phyloP scores from a whole-genome alignment of 2,113 vertebrate species.

The Ciconia stormi region DNA sequence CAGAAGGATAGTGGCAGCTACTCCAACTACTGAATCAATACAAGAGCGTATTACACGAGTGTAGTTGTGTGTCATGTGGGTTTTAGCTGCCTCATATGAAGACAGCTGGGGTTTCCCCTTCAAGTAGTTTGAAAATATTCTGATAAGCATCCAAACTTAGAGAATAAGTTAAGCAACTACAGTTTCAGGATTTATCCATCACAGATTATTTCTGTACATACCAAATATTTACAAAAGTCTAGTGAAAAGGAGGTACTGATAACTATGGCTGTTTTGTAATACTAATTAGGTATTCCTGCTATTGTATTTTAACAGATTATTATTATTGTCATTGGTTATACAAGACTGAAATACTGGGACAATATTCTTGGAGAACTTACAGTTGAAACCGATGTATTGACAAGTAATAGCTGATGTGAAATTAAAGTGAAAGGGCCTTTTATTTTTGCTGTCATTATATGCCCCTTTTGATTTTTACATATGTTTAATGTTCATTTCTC shows the following conservation, averaged over 20 bases:
- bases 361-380: not conserved
- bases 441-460: not conserved
- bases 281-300: not conserved
- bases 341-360: not conserved
- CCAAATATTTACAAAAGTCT: not conserved
- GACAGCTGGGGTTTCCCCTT: not conserved
- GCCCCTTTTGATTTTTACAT: not conserved
- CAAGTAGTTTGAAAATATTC: not conserved
- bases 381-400: not conserved
- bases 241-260: not conserved
- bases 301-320: not conserved
- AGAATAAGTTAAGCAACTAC: not conserved
- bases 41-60: not conserved
- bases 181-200: not conserved
- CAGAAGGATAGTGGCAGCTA: not conserved
- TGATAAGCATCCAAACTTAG: not conserved
- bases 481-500: not conserved
- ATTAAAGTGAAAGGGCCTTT: not conserved
- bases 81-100: not conserved
- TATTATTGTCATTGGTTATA: not conserved
- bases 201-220: not conserved
- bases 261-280: not conserved
- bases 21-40: not conserved
- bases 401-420: not conserved
- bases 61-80: not conserved